Base-by-base conservation (phyloP, 2,113 vertebrate genomes). In the Lophotis ruficrista region DNA sequence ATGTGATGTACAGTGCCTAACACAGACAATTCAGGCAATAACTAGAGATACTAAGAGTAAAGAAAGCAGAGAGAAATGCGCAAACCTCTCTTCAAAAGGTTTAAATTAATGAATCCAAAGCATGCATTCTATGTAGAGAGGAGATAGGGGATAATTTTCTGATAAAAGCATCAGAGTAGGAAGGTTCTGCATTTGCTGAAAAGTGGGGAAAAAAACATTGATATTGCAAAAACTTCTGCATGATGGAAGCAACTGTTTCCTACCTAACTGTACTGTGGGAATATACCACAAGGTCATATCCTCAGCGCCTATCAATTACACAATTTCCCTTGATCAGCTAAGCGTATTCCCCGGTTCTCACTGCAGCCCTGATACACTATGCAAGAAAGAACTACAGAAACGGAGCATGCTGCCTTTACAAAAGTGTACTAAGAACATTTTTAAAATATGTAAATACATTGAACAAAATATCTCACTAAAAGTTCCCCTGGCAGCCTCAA, bases 401-500 rank as follows among this genome's bases (percentile, higher is more conserved):
- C 19, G 77, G 62, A 87, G 87, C 82, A 60, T 0, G 1, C 4
- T 84, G 92, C 75, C 73, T 89, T 90, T 87, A 83, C 68, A 64
- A 60, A 93, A 93, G 38, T 1, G 61, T n/a, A 83, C 56, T 27
- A 83, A 75, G 91, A 89, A 57, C 27, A 69, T 70, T 83, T 94
- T 77, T 18, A 75, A 95, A 88, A 94, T 87, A 93, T 28, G 85
- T 89, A 96, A 97, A 97, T 96, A 90, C 54, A 87, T 25, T 50
- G 94, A 93, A 88, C 37, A 81, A 89, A 97, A 89, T 84, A 89
- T 78, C 85, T 89, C 41, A 14, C 88, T 71, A 77, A 96, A 96
- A 94, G 94, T 92, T 93, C 95, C 92, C 54, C 92, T 95, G 91
- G 95, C 95, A 96, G 87, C 80, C 81, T 95, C 94, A 61, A 95